Evolutionary conservation across 2,797 vertebrate species (phyloP).

Genomic region (Chelidonichthys spinosus): DNA sequence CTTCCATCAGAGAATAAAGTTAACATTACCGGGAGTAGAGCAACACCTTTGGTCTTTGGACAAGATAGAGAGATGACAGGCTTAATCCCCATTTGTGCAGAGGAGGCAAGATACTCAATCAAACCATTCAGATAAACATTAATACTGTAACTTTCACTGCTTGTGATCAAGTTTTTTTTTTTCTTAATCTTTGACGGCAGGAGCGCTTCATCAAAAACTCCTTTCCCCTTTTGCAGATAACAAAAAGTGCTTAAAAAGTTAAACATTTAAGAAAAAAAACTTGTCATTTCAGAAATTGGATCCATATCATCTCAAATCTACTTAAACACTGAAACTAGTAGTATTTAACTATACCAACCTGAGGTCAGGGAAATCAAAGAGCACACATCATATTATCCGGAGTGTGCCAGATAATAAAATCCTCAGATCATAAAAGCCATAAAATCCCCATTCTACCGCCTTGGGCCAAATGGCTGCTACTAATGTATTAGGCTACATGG

Average conservation of each 20-base stretch:
- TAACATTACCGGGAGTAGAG: slow-evolving; percentile 64
- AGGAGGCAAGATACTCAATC: slow-evolving; percentile 62
- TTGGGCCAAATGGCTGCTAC: slow-evolving; percentile 68
- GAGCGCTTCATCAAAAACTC: slow-evolving; percentile 57
- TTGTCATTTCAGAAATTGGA: slow-evolving; percentile 57
- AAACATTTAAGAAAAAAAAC: slow-evolving; percentile 61
- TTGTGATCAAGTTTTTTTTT: slow-evolving; percentile 55
- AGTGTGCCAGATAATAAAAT: slow-evolving; percentile 78
- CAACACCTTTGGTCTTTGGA: slow-evolving; percentile 59
- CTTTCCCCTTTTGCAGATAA: slow-evolving; percentile 43
- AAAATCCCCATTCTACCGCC: slow-evolving; percentile 68
- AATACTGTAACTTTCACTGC: slow-evolving; percentile 56
- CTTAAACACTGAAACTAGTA: slow-evolving; percentile 58
- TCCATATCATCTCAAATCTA: slow-evolving; percentile 56
- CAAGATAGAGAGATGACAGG: slow-evolving; percentile 63
- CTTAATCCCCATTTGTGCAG: slow-evolving; percentile 65
- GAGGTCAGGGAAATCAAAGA: slow-evolving; percentile 73
- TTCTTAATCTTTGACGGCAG: slow-evolving; percentile 60
- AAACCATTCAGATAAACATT: slow-evolving; percentile 70
- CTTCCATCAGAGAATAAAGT: slow-evolving; percentile 53
- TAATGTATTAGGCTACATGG: slow-evolving; percentile 75
- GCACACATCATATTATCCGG: slow-evolving; percentile 70
- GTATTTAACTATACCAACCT: slow-evolving; percentile 66
- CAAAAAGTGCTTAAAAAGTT: slow-evolving; percentile 34
- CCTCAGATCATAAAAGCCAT: slow-evolving; percentile 81